Evolutionary conservation across 2,888 invertebrate genomes (phyloP).

Genomic region (Epirrita christyi): DNA sequence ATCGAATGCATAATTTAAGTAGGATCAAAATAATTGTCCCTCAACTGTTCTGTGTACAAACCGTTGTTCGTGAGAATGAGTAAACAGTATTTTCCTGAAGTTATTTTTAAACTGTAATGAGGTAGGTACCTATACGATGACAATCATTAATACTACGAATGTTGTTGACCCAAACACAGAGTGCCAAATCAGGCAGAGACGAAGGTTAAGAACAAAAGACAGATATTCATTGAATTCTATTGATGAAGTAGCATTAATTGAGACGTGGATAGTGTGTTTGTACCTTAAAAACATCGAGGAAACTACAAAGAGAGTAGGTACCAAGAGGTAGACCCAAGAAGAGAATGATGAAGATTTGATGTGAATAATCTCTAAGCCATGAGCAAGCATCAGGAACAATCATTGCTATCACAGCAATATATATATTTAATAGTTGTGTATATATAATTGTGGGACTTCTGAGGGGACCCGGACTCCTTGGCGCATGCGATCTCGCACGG

Average conservation of each 20-base stretch:
- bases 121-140: slow-evolving; percentile 29
- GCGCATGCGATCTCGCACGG: slow-evolving; percentile 54
- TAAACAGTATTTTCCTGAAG: slow-evolving; percentile 38
- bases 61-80: slow-evolving; percentile 7
- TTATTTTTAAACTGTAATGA: slow-evolving; percentile 38
- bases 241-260: slow-evolving; percentile 20
- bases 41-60: slow-evolving; percentile 8
- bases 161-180: slow-evolving; percentile 32
- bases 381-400: not conserved
- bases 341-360: no score
- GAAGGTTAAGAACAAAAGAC: slow-evolving; percentile 38
- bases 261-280: not conserved
- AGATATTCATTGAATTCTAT: slow-evolving; percentile 27
- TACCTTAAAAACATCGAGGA: no score
- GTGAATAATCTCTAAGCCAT: no score
- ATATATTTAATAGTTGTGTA: slow-evolving; percentile 34
- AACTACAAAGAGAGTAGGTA: no score
- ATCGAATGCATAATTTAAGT: not conserved
- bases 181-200: slow-evolving; percentile 36
- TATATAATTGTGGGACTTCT: slow-evolving; percentile 44
- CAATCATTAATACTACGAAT: slow-evolving; percentile 25
- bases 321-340: no score
- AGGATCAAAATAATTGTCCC: slow-evolving; percentile 9
- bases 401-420: slow-evolving; percentile 10
- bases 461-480: slow-evolving; percentile 46